A percentile compares a stretch with the other conserved stretches of the same genome.
Conservation (phyloP, 2,888 invertebrate species). For the Leptopilina syphax region DNA sequence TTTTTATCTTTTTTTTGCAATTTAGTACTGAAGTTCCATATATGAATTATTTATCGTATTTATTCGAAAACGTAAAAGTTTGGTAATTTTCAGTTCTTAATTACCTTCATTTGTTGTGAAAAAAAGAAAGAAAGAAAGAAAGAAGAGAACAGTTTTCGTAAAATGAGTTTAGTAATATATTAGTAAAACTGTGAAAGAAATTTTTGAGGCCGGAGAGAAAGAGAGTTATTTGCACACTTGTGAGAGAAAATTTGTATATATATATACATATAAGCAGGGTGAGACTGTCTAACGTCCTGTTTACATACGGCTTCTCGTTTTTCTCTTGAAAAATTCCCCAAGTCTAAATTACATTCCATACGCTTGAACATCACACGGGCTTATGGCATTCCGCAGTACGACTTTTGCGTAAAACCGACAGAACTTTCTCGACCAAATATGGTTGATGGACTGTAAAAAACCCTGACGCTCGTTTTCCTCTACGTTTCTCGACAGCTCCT, state of each 20-base stretch:
- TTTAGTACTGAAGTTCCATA: too few relatives aligned
- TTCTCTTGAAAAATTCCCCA: conserved; percentile 56
- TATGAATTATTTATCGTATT: too few relatives aligned
- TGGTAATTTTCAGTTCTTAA: neutral
- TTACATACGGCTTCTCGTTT: conserved; percentile 56
- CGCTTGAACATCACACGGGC: conserved; percentile 53
- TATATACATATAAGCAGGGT: conserved; percentile 42
- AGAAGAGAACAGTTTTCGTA: conserved; percentile 42
- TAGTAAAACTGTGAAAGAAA: conserved; percentile 44
- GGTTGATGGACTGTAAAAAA: conserved; percentile 39
- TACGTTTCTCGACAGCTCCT: conserved; percentile 18
- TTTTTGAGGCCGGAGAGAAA: conserved; percentile 40
- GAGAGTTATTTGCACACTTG: conserved; percentile 52
- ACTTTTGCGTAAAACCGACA: conserved; percentile 38
- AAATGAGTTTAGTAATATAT: conserved; percentile 48
- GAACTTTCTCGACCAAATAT: conserved; percentile 38
- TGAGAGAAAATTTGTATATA: conserved; percentile 29
- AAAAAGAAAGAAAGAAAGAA: neutral
- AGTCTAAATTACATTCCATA: conserved; percentile 58
- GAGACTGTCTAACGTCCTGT: conserved; percentile 56
- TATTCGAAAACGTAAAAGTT: too few relatives aligned
- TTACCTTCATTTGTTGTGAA: conserved; percentile 41
- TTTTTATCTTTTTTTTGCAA: too few relatives aligned
- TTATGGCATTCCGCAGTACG: conserved; percentile 46
- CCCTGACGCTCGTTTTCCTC: conserved; percentile 35